Conservation (phyloP, 1,140 invertebrate species). For the Penaeus indicus region DNA sequence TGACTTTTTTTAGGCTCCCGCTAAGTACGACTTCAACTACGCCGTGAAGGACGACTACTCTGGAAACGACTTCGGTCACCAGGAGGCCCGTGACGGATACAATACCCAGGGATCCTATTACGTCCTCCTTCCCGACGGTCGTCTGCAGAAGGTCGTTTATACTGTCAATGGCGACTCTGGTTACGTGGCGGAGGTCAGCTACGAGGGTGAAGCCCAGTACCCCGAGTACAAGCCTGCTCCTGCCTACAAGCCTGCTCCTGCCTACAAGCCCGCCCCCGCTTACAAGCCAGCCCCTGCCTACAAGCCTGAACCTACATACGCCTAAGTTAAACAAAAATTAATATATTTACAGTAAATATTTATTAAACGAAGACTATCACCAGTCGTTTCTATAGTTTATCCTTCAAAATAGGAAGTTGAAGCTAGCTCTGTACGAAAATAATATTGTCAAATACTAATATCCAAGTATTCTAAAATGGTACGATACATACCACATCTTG, state of each 20-base stretch:
- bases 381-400: too few species aligned
- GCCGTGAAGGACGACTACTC: conserved; percentile 5
- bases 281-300: too few species aligned
- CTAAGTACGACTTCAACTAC: conserved; percentile 26
- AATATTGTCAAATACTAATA: too few species aligned
- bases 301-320: too few species aligned
- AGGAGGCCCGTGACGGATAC: too few species aligned
- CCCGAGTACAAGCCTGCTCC: conserved; percentile 13
- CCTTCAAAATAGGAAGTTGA: too few species aligned
- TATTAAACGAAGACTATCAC: too few species aligned
- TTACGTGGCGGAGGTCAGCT: background rate
- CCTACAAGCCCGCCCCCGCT: background rate
- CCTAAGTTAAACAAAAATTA: too few species aligned
- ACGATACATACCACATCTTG: too few species aligned
- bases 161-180: conserved; percentile 9
- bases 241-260: background rate
- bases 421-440: too few species aligned
- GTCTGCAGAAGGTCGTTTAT: background rate
- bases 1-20: background rate
- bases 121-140: background rate
- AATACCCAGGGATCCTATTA: background rate
- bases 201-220: conserved; percentile 19
- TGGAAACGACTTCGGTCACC: background rate
- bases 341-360: too few species aligned
- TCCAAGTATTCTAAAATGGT: too few species aligned